A percentile compares a stretch with the other conserved stretches of the same genome.
phyloP scores from a whole-genome alignment of 23 tunicate genomes.

The Ciona savignyi region DNA sequence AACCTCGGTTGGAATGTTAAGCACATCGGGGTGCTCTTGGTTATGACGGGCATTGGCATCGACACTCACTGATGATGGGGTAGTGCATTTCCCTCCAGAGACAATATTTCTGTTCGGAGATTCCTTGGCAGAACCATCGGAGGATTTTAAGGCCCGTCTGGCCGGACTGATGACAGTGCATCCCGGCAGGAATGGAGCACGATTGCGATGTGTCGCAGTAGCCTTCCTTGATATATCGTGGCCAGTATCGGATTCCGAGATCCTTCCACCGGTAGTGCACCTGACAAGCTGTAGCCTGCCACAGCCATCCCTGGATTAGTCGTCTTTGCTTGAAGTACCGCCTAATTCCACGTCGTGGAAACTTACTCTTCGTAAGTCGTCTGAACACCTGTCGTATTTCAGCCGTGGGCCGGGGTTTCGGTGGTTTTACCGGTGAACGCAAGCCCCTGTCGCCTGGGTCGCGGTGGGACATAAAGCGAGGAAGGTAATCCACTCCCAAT shows the following conservation, averaged over 20 bases:
- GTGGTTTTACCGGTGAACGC: no score
- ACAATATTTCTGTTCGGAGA: slow-evolving; percentile 52
- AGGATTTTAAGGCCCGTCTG: slow-evolving; percentile 38
- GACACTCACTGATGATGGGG: slow-evolving; percentile 72
- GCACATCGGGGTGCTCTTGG: not conserved
- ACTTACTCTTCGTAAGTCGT: slow-evolving; percentile 18
- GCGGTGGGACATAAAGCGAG: slow-evolving; percentile 61
- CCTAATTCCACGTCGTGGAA: slow-evolving; percentile 3
- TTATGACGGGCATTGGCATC: slow-evolving; percentile 44
- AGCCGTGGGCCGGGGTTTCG: slow-evolving; percentile 5
- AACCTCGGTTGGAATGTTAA: not conserved
- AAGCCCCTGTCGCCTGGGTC: slow-evolving; percentile 25
- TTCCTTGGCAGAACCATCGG: slow-evolving; percentile 84
- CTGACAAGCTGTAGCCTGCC: slow-evolving; percentile 54
- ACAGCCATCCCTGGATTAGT: slow-evolving; percentile 31
- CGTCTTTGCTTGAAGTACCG: slow-evolving; percentile 15
- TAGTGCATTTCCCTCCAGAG: slow-evolving; percentile 53
- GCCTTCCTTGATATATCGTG: slow-evolving; percentile 76
- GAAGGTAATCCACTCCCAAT: slow-evolving; percentile 49
- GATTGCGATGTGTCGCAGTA: slow-evolving; percentile 56
- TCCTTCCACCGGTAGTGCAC: slow-evolving; percentile 81
- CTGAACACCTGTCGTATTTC: slow-evolving; percentile 24
- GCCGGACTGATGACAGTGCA: slow-evolving; percentile 61
- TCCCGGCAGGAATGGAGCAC: slow-evolving; percentile 78
- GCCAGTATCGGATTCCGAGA: slow-evolving; percentile 74